Base-by-base conservation (phyloP, 2,888 invertebrate species). In the Eupithecia subumbrata region DNA sequence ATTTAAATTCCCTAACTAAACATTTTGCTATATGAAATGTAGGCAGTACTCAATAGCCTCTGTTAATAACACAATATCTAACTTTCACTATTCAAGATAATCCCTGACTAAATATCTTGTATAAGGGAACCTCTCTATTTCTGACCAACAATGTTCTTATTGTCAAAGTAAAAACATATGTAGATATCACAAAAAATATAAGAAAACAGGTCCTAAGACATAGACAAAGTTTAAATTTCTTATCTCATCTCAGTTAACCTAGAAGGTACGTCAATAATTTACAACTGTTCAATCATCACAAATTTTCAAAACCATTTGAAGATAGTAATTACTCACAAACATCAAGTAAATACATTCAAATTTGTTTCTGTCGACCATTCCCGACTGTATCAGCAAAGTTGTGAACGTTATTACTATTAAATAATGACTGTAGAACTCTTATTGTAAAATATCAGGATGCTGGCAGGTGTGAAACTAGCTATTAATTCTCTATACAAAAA, bases 191-290 rank as follows among this genome's bases (percentile, higher is more conserved):
- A 79, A 80, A 80, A 75, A 76, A 60, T 60, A 60, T 76, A 79
- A 77, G 68, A 78, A 79, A 76, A 78, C 63, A 73, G 45, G 68
- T 76, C 72, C 73, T 76, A 72, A 79, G 40, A 71, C 64, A 63
- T 66, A 69, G 43, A 68, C 48, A 67, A 73, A 72, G 60, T 69
- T 66, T 66, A 75, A 37, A 40, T n/a, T 76, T 79, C 63, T 63
- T 73, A 18, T 37, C 71, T 70, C 71, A 69, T 64, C n/a, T n/a
- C 75, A 22, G 14, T 78, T 81, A 79, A 80, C 78, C 81, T 81
- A 81, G 67, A 83, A 83, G 84, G 82, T 84, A 84, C 82, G 79
- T 83, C 82, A 83, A 81, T 80, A 77, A 22, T 68, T 68, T 34
- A 37, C 37, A 67, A 67, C 18, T 18, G 43, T 68, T n/a, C 25